Percentiles rank a stretch among this genome's conserved stretches.
These are phyloP conservation scores for Byasa hedistus DNA, from an alignment of 2,888 invertebrate genomes.

Conservation along the genomic window DNA sequence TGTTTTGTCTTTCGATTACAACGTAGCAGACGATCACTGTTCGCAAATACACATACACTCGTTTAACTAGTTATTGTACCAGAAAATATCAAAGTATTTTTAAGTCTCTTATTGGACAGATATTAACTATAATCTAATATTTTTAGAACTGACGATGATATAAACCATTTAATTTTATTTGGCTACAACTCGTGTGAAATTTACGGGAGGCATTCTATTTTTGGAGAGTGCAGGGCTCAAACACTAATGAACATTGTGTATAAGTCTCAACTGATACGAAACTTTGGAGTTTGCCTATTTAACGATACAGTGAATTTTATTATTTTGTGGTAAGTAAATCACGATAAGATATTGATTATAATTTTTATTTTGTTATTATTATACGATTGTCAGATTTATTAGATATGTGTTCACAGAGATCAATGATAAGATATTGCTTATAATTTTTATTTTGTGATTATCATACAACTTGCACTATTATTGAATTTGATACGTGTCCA, in stretches of 20 bases:
- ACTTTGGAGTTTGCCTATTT: constrained; percentile 44
- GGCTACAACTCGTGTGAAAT: constrained; percentile 24
- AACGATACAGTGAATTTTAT: constrained; percentile 44
- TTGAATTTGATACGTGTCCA: constrained; percentile 1
- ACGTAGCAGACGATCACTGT: too few relatives aligned
- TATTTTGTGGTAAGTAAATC: constrained; percentile 27
- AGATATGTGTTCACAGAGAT: too few relatives aligned
- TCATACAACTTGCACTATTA: not conserved
- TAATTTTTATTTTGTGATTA: not conserved
- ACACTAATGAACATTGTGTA: constrained; percentile 40
- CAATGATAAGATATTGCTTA: not conserved
- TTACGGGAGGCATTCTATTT: constrained; percentile 47
- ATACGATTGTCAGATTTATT: too few relatives aligned
- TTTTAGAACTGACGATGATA: constrained; percentile 26
- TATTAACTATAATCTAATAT: not conserved
- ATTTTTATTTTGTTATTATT: too few relatives aligned
- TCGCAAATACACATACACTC: too few relatives aligned
- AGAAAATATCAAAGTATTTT: too few relatives aligned
- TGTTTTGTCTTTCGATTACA: too few relatives aligned
- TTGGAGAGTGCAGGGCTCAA: constrained; percentile 40
- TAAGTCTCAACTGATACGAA: constrained; percentile 39
- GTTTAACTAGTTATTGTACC: too few relatives aligned
- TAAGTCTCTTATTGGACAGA: too few relatives aligned
- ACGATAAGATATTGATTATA: not conserved
- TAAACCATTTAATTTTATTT: constrained; percentile 24